Percentiles rank a stretch among this genome's conserved stretches.
Conservation (phyloP, 2,797 vertebrate species). For the Eleutherodactylus coqui region DNA sequence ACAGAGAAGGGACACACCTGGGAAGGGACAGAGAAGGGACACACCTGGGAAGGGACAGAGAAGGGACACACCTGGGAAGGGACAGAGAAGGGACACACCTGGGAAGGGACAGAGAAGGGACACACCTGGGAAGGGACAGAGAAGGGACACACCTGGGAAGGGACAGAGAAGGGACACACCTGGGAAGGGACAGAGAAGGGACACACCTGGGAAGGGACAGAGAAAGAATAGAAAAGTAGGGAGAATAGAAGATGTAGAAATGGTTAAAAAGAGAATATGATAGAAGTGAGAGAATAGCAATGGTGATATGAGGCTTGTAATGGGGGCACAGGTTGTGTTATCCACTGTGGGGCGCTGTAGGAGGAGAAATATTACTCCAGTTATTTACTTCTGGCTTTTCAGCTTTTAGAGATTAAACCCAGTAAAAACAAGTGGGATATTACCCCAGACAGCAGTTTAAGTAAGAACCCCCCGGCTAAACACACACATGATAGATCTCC, state of each 20-base stretch:
- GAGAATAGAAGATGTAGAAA: not conserved
- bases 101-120: too few species aligned
- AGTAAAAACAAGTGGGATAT: not conserved
- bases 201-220: not conserved
- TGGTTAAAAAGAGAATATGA: not conserved
- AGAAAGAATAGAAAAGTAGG: not conserved
- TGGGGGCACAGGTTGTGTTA: too few species aligned
- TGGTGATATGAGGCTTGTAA: accelerated
- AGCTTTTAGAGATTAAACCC: not conserved
- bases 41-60: too few species aligned
- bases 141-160: too few species aligned
- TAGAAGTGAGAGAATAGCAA: not conserved
- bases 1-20: too few species aligned
- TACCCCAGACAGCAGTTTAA: not conserved
- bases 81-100: too few species aligned
- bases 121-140: too few species aligned
- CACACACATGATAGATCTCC: too few species aligned
- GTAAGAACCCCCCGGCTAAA: not conserved
- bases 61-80: too few species aligned
- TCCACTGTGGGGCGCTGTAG: not conserved
- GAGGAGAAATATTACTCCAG: not conserved
- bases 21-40: too few species aligned
- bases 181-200: too few species aligned
- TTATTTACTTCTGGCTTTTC: not conserved
- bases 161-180: too few species aligned